Percentiles rank a stretch among this genome's conserved stretches.
Conservation (phyloP, 2,113 vertebrate genomes). For the Ceratotherium simum region DNA sequence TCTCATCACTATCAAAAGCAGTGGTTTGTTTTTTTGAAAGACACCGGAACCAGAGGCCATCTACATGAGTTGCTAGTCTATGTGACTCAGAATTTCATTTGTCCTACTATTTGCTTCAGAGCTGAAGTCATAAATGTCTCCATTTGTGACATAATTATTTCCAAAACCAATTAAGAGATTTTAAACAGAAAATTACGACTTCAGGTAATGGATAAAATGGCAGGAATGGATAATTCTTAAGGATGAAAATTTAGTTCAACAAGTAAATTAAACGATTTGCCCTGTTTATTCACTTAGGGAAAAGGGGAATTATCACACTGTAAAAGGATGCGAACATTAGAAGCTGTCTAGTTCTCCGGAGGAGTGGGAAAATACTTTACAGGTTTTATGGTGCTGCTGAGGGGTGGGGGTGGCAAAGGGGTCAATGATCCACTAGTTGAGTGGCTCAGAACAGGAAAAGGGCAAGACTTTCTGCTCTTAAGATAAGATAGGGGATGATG, state of each 20-base stretch:
- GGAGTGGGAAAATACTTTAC: constrained; percentile 13
- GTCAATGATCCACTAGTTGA: constrained; percentile 62
- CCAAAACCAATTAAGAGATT: constrained; percentile 73
- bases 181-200: constrained; percentile 68
- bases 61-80: constrained; percentile 2
- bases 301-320: constrained; percentile 3
- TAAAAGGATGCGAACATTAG: neutral
- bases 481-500: constrained; percentile 57
- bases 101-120: constrained; percentile 60
- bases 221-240: constrained; percentile 59
- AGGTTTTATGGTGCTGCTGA: constrained; percentile 27
- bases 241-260: constrained; percentile 51
- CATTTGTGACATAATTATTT: constrained; percentile 70
- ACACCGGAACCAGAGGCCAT: constrained; percentile 27
- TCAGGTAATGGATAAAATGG: constrained; percentile 75
- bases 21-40: constrained; percentile 38
- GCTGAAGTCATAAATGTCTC: constrained; percentile 66
- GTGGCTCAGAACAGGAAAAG: constrained; percentile 60
- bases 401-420: neutral
- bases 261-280: constrained; percentile 52
- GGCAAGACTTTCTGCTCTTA: constrained; percentile 48
- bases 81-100: constrained; percentile 72
- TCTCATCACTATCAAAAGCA: constrained; percentile 46
- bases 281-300: constrained; percentile 42
- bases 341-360: neutral